Base-by-base conservation (phyloP, 2,797 vertebrate genomes). In the Macrochelys suwanniensis region DNA sequence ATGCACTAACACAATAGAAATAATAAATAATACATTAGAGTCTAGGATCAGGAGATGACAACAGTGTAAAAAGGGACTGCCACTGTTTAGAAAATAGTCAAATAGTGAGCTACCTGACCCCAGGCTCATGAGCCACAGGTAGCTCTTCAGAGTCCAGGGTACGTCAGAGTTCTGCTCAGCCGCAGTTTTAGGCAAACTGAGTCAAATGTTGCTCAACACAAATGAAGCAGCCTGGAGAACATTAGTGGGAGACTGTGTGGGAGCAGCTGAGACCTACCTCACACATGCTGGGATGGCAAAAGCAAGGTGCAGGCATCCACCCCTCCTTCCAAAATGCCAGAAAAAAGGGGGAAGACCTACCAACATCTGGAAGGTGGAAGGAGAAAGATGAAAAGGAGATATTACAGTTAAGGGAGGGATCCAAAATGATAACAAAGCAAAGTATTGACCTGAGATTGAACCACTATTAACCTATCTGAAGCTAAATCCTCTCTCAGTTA, bases 301-400 rank as follows among this genome's bases (percentile, higher is more conserved):
- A 56, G 33, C 28, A 93, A 83, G 56, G 8, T 88, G 49, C 49
- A 0, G 0, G n/a, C 77, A 85, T 47, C 3, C 33, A 53, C 84
- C 88, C 47, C 59, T 56, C 56, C 15, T 33, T 81, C 56, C 83
- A 92, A 31, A 51, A 45, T 56, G 86, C 86, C 85, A 88, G 85
- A n/a, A 77, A 86, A 68, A 86, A 96, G 87, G 1, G 0, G 50
- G 74, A 95, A 88, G 50, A 33, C 0, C 74, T 49, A 13, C 12
- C 45, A 77, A 28, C 74, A 47, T 26, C 45, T 49, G 74, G 45
- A 28, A 71, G 68, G n/a, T 71, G 37, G 21, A 71, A 47, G 15
- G 25, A 2, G 71, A 50, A 50, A 77, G 93, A 85, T 21, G 89
- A 53, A 77, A 47, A 88, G 6, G 3, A 31, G 31, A 6, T n/a